These are phyloP conservation scores for Leptopilina boulardi DNA, from an alignment of 1,140 invertebrate species.

Conservation along the genomic window DNA sequence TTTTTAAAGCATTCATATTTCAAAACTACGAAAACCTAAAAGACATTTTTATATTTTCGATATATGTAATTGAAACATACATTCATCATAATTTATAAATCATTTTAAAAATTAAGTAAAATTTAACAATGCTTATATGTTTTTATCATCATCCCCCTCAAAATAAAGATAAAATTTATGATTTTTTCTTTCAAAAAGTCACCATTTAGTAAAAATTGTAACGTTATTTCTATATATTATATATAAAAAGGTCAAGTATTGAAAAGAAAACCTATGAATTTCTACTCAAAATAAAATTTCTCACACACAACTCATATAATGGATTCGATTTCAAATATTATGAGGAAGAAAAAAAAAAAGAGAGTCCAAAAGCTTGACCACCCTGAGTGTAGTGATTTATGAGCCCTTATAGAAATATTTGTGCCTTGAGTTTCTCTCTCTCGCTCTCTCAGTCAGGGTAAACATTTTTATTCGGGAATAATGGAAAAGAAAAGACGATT, in stretches of 20 bases:
- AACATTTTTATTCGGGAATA: slow-evolving; percentile 23
- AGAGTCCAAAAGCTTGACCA: slow-evolving; percentile 24
- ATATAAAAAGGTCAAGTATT: neutral
- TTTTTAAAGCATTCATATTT: too few relatives aligned
- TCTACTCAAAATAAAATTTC: slow-evolving; percentile 9
- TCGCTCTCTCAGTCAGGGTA: neutral
- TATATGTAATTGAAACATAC: too few relatives aligned
- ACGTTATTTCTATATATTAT: neutral
- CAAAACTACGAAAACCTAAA: too few relatives aligned
- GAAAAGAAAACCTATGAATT: neutral
- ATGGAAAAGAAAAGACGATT: slow-evolving; percentile 14
- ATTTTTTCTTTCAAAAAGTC: too few relatives aligned
- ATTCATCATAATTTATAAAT: too few relatives aligned
- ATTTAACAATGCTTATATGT: too few relatives aligned
- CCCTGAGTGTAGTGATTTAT: slow-evolving; percentile 32
- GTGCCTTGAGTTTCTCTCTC: neutral
- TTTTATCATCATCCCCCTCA: too few relatives aligned
- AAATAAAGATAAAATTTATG: too few relatives aligned
- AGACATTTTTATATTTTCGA: too few relatives aligned
- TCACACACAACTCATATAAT: neutral
- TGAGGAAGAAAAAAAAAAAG: slow-evolving; percentile 28
- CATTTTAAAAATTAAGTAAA: too few relatives aligned
- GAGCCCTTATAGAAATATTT: slow-evolving; percentile 23
- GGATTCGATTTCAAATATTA: slow-evolving; percentile 24
- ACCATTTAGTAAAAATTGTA: slow-evolving; percentile 1